Evolutionary conservation across 2,113 vertebrate species (phyloP).

Genomic region (Lophius piscatorius): DNA sequence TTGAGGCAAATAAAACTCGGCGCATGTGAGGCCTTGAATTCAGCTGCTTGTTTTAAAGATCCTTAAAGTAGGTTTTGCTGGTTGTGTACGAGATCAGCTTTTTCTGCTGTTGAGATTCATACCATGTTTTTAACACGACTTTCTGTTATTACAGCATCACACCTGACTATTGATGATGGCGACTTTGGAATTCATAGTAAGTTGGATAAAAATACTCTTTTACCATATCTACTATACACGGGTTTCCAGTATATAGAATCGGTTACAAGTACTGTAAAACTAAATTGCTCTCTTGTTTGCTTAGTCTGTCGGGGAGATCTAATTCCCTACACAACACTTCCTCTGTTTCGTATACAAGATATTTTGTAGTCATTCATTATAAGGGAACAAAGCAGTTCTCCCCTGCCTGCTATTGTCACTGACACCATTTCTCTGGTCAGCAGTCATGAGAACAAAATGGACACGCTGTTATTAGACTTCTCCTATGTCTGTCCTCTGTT

Average conservation of each 20-base stretch:
- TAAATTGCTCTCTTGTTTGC: neutral
- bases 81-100: too few species aligned
- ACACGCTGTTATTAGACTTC: neutral
- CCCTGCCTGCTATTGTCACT: neutral
- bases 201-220: conserved; percentile 62
- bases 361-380: conserved; percentile 10
- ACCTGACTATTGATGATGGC: conserved; percentile 85
- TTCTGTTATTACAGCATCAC: conserved; percentile 81
- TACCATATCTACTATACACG: too few species aligned
- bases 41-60: neutral
- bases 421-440: conserved; percentile 13
- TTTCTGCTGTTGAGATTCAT: too few species aligned
- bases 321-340: neutral
- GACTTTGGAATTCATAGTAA: conserved; percentile 93
- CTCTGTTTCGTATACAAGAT: neutral
- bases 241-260: neutral
- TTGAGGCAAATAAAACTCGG: conserved; percentile 33
- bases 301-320: too few species aligned
- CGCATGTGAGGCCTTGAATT: neutral
- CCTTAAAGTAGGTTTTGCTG: too few species aligned
- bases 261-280: neutral
- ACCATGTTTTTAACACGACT: conserved; percentile 30
- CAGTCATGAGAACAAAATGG: conserved; percentile 7
- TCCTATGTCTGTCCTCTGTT: conserved; percentile 11
- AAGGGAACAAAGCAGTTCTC: neutral